Base-by-base conservation (phyloP, 2,888 invertebrate species). In the Theretra japonica region DNA sequence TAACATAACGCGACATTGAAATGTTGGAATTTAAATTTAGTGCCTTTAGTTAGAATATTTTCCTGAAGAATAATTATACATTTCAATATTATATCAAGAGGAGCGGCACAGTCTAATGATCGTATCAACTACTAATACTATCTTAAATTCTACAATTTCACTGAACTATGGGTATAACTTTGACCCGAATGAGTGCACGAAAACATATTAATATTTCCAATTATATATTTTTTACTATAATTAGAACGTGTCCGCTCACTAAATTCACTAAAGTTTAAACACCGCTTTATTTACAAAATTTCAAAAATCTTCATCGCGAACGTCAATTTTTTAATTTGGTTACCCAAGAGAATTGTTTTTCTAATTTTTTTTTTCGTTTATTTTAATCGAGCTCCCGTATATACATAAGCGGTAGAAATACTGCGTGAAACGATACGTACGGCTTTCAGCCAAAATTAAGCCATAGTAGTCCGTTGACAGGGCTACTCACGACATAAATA, bases 141-240 rank as follows among this genome's bases (percentile, higher is more conserved):
- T 81, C 88, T 90, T 91, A 93, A 72, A 68, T 41, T 77, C 90
- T 89, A 91, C 82, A 86, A 85, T 83, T 87, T 81, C 85, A 82
- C 83, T 84, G 83, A 88, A 88, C 89, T 86, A 86, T 82, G 81
- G 81, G 82, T 78, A 78, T 75, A 80, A 81, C 80, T 75, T 77
- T 79, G 79, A 81, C 87, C 86, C 88, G 76, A 65, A 77, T 65
- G 77, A 82, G 87, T 87, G 85, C 85, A 85, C 85, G 82, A 80
- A 78, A 72, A 76, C 28, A 70, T 48, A 72, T 75, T 80, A 80
- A 81, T 79, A 75, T 75, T 80, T 80, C 83, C 83, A 82, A 80
- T 86, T 89, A 88, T 89, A 88, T 85, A 88, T 87, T 90, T 85
- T 87, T 89, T 80, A 85, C 91, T 92, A 89, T 82, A 84, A 83